Base-by-base conservation (phyloP, 2,888 invertebrate species). In the Catocala sponsa region DNA sequence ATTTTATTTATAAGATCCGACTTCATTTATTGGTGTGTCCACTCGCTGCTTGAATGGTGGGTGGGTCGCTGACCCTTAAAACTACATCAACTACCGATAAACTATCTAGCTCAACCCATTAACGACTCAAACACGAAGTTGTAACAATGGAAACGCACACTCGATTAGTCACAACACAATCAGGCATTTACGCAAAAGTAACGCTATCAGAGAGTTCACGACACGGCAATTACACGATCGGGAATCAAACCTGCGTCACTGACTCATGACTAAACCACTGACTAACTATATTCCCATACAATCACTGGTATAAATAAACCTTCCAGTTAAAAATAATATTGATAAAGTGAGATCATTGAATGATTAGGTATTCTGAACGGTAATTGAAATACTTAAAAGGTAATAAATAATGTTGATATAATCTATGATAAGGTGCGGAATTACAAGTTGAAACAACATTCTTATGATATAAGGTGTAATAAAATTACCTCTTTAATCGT, bases 131-230 rank as follows among this genome's bases (percentile, higher is more conserved):
- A 4, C 25, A 25, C 25, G 1, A n/a, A 55, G 57, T 58, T 41
- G 15, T 1, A 2, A 55, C 68, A 82, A 79, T 84, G 91, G 82
- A 88, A 79, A 85, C 89, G 54, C n/a, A 32, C 63, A 50, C 12
- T 53, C 82, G 89, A 90, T 91, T 91, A 91, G 91, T 91, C 91
- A 91, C 90, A 91, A 80, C 64, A 82, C 82, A 87, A 85, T 83
- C 84, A 84, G 80, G 72, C 82, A 85, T 89, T 89, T 89, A 84
- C 87, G 85, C 87, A 87, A 89, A 87, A 85, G 76, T 79, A 83
- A 84, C 81, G 75, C 83, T 83, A 84, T 83, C 83, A 82, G 84
- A 56, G 81, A 82, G 85, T 88, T 85, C 90, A 91, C 91, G 91
- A 91, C 81, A 65, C 75, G 69, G 78, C 84, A 82, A 89, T 89